phyloP scores from a whole-genome alignment of 2,113 vertebrate genomes.

The Alosa alosa region DNA sequence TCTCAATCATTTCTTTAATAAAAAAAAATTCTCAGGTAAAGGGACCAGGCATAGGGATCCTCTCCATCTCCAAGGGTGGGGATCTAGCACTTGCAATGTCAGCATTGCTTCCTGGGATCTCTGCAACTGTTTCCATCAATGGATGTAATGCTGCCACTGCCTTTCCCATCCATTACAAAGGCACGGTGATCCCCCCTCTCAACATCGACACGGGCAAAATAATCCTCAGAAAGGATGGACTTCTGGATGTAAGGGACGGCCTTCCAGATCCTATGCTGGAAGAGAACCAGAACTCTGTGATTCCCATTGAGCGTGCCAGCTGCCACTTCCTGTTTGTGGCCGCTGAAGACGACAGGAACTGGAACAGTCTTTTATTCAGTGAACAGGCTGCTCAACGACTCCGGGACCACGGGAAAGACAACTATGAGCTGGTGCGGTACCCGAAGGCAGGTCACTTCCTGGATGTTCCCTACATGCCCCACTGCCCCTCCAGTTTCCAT shows the following conservation, averaged over 20 bases:
- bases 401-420: constrained; percentile 72
- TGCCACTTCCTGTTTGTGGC: constrained; percentile 81
- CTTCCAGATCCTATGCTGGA: constrained; percentile 66
- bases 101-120: constrained; percentile 79
- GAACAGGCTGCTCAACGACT: constrained; percentile 69
- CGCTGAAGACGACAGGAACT: constrained; percentile 85
- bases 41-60: constrained; percentile 75
- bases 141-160: constrained; percentile 70
- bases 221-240: constrained; percentile 63
- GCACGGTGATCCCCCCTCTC: constrained; percentile 70
- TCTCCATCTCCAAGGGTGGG: constrained; percentile 83
- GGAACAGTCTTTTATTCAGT: constrained; percentile 79
- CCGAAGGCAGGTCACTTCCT: constrained; percentile 85
- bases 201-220: background rate
- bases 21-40: constrained; percentile 62
- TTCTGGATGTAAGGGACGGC: constrained; percentile 66
- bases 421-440: constrained; percentile 76
- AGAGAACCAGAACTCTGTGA: constrained; percentile 66
- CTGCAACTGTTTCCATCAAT: constrained; percentile 80
- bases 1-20: background rate
- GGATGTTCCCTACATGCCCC: constrained; percentile 82
- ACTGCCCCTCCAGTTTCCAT: constrained; percentile 75
- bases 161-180: constrained; percentile 66
- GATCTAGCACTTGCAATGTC: constrained; percentile 81
- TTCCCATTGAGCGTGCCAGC: constrained; percentile 80